Evolutionary conservation across 2,113 vertebrate species (phyloP), one percentile per base, ranked within the genome.

Genomic region (Oreochromis spilurus): DNA sequence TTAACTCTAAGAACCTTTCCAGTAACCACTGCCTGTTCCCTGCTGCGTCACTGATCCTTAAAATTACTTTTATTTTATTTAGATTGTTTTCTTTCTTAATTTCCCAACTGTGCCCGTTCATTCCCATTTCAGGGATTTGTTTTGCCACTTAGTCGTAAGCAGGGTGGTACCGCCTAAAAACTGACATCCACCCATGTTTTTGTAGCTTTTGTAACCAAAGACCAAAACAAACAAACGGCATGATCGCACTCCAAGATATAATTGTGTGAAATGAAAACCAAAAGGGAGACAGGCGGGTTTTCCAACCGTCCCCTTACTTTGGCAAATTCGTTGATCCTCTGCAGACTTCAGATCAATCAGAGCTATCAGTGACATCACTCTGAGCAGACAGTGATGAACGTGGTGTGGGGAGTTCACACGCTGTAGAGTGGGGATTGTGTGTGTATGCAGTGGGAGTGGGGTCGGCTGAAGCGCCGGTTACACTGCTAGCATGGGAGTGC

Each of bases 321-420:
- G 16, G 62, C 1, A 2, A 50, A 52, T 31, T 3, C 62, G 87
- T 84, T 90, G 83, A 89, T 77, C 81, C 57, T 86, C 19, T 26
- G 79, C 81, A 80, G 82, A 40, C 2, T 29, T 62, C 31, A 70
- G 82, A 84, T 91, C 87, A 82, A 70, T 90, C 90, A 89, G 67
- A 60, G 55, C 77, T 57, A 84, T 85, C 88, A 58, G 83, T 85
- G 87, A 90, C 79, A 45, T 88, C 88, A 80, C 79, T 67, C 62
- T 50, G 48, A 72, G 29, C 38, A 79, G 58, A 83, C 24, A 24
- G 45, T 85, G 93, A 94, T 84, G 80, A 89, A 94, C 86, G 45
- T 54, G 72, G 40, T 87, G 89, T 40, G n/a, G 62, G 38, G 65
- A 24, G 65, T 43, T 84, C 72, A 84, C 90, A 70, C 60, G 54